Evolutionary conservation across 92 coral and sea anemone species (phyloP).

Genomic region (Phymanthus crucifer): DNA sequence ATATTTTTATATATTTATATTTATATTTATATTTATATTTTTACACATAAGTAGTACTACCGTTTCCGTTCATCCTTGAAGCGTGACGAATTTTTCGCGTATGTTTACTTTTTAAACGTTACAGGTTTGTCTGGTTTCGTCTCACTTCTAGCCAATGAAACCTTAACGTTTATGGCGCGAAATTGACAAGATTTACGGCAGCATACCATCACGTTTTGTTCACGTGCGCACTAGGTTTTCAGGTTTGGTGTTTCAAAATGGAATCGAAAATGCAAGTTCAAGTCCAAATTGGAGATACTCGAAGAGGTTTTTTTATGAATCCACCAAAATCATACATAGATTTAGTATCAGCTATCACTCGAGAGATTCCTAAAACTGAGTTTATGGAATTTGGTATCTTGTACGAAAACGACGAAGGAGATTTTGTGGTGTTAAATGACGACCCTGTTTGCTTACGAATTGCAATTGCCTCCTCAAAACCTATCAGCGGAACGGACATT

Average conservation of each 20-base stretch:
- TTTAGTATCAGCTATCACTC: background rate
- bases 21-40: no score
- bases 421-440: background rate
- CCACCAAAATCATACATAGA: background rate
- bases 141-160: no score
- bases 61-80: background rate
- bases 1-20: no score
- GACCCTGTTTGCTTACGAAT: background rate
- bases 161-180: no score
- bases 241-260: background rate
- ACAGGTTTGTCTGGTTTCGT: no score
- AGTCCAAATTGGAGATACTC: background rate
- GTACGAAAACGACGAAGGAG: background rate
- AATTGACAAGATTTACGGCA: no score
- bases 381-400: background rate
- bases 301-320: background rate
- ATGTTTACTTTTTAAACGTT: no score
- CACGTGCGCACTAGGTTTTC: background rate
- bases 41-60: background rate
- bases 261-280: background rate
- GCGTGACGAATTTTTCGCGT: no score
- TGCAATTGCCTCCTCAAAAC: background rate
- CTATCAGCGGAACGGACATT: background rate
- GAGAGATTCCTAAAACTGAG: conserved; percentile 2
- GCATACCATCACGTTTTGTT: no score